Base-by-base conservation (phyloP, 2,113 vertebrate genomes). In the Myotis lucifugus region DNA sequence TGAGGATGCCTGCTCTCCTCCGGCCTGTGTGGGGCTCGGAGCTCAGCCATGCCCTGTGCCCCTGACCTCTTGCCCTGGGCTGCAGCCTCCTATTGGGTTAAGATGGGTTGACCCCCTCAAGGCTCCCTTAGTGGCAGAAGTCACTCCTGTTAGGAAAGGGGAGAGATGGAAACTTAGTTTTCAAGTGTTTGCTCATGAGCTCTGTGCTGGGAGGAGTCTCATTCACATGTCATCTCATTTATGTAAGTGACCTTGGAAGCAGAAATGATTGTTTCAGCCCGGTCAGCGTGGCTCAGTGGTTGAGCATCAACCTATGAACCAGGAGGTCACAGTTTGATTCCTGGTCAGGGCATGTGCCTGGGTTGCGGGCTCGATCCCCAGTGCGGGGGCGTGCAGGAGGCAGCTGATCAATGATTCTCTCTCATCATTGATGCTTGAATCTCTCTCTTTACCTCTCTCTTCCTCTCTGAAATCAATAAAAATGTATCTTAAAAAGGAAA, bases 91-190 rank as follows among this genome's bases (percentile, higher is more conserved):
- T 34, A 13, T 6, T n/a, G 42, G 13, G 25, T 84, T 23, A 32
- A 29, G 73, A 52, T 23, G 3, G 10, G 34, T 4, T 0, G 0
- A 40, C n/a, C 9, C 5, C 9, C 27, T 46, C 54, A 6, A 74
- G 42, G 6, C 2, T 40, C 34, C 27, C 40, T 81, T 69, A 4
- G 6, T 8, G 27, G 46, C 40, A n/a, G 46, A 77, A 70, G 37
- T 34, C 70, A 25, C 1, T 64, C 46, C 7, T 27, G 6, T 40
- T 32, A 79, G 54, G 32, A 48, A 88, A 88, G 25, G 18, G 18
- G 40, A 82, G n/a, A 18, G 10, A 2, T 23, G 83, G 82, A 48
- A 69, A 61, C 25, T 2, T 52, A 6, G 23, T 6, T 48, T 40
- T 34, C 27, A 7, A 12, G 17, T 1, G 40, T 29, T 42, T 40